Evolutionary conservation across 1,140 invertebrate genomes (phyloP).

Genomic region (Sinella curviseta): DNA sequence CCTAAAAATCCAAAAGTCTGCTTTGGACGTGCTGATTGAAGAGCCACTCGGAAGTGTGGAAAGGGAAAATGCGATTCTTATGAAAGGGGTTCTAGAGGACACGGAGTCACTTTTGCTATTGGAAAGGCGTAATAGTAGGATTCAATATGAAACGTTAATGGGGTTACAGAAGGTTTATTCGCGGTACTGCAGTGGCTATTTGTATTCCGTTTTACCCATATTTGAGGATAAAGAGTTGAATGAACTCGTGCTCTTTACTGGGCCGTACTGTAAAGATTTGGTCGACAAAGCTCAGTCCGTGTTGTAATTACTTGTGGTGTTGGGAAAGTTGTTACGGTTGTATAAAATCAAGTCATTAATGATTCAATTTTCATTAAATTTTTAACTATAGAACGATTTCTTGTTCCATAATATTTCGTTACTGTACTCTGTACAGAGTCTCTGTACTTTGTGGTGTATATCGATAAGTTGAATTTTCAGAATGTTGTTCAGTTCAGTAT

Average conservation of each 20-base stretch:
- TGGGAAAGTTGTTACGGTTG: too few species aligned
- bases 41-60: conserved; percentile 9
- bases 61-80: conserved; percentile 9
- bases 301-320: background rate
- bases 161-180: conserved; percentile 2
- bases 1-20: background rate
- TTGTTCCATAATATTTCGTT: background rate
- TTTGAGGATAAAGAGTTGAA: conserved; percentile 22
- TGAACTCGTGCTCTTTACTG: background rate
- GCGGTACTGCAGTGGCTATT: conserved; percentile 2
- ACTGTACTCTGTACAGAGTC: too few species aligned
- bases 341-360: too few species aligned
- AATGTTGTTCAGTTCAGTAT: too few species aligned
- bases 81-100: conserved; percentile 1
- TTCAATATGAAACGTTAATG: conserved; percentile 10
- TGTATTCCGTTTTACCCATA: conserved; percentile 4
- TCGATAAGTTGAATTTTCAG: too few species aligned
- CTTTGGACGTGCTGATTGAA: background rate
- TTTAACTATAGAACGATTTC: background rate
- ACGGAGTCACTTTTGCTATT: background rate
- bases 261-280: conserved; percentile 13
- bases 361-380: background rate
- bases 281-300: background rate
- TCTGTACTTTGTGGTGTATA: too few species aligned
- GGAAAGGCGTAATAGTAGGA: background rate